Evolutionary conservation across 2,113 vertebrate genomes (phyloP), one percentile per base, ranked within the genome.

Genomic region (Scolopax mira): DNA sequence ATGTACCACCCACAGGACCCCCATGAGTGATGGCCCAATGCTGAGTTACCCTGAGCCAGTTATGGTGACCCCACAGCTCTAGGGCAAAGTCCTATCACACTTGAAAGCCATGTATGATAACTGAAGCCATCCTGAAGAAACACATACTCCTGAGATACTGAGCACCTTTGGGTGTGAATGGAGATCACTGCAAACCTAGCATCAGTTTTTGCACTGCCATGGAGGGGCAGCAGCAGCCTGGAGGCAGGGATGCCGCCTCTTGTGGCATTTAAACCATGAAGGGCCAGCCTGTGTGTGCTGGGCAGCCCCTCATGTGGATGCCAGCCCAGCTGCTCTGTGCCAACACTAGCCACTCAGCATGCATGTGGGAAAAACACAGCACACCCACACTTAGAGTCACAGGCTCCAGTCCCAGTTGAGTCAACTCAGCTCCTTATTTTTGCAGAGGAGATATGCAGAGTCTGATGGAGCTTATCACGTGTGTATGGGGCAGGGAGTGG

Each of bases 331-430:
- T 11, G 11, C 33, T n/a, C 71, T 0, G 3, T 75, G 85, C 75
- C 80, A 80, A 33, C 0, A 0, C 35, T 25, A 85, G 65, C 44
- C 65, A 19, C 70, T 72, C 1, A 0, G 61, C 55, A 27, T 33
- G 58, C 41, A 21, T 62, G 88, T 88, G 85, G 79, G 88, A 91
- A 96, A 89, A 82, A 42, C 62, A 58, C 81, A 49, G 72, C 88
- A 93, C 89, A 44, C 75, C 87, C 94, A 94, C 83, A 8, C 73
- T 14, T 30, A 6, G 61, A 86, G 78, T 82, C 88, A 73, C 74
- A 85, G 87, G 78, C 74, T 91, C 62, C 66, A 30, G 28, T 18
- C 87, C 85, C 44, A 74, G 74, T 71, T 85, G 87, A 94, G 85
- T 80, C 94, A 94, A 88, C 60, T 74, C 58, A 85, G 71, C n/a